These are phyloP conservation scores for Philaethria dido DNA, from an alignment of 2,888 invertebrate genomes.

Conservation along the genomic window DNA sequence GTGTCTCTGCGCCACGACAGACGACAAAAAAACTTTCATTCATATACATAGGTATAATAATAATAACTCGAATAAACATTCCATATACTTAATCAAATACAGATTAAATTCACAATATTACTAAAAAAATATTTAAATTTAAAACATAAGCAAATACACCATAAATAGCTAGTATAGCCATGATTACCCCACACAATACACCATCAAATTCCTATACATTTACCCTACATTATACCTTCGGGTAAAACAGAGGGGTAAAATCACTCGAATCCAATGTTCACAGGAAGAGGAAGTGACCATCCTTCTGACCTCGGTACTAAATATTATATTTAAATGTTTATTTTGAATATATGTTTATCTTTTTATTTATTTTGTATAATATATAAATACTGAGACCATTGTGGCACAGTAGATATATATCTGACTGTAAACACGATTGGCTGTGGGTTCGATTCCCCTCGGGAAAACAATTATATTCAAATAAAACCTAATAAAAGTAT, in stretches of 20 bases:
- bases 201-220: constrained; percentile 21
- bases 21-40: too few species aligned
- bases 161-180: not conserved
- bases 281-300: constrained; percentile 38
- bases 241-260: constrained; percentile 24
- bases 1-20: too few species aligned
- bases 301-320: constrained; percentile 7
- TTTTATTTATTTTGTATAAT: not conserved
- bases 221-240: constrained; percentile 5
- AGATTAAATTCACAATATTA: too few species aligned
- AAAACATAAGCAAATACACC: not conserved
- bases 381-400: not conserved
- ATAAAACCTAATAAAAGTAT: too few species aligned
- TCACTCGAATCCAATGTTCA: constrained; percentile 35
- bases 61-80: too few species aligned
- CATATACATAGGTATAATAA: too few species aligned
- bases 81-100: too few species aligned
- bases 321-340: constrained; percentile 1
- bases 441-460: too few species aligned
- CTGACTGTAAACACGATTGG: too few species aligned
- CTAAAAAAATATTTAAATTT: not conserved
- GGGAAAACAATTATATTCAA: too few species aligned
- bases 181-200: not conserved
- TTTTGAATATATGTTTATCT: not conserved
- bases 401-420: too few species aligned